phyloP scores from a whole-genome alignment of 2,797 vertebrate species.

The Babyrousa celebensis region DNA sequence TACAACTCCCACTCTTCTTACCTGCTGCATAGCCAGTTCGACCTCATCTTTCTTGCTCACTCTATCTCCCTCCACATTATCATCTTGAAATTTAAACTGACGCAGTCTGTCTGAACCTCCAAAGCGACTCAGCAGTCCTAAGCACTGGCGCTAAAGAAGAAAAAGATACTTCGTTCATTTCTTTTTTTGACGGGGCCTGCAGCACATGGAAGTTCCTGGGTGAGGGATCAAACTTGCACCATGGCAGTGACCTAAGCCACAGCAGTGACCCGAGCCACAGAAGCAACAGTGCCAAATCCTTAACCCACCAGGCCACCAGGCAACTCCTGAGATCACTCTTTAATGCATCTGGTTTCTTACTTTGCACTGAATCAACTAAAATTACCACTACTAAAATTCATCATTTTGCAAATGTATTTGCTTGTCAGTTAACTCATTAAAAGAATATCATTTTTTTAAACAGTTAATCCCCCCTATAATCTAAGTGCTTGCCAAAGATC shows the following conservation, averaged over 20 bases:
- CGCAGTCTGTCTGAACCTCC: constrained; percentile 95
- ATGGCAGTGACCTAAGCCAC: no score
- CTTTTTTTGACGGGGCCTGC: no score
- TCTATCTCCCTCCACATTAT: constrained; percentile 93
- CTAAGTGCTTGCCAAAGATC: constrained; percentile 6
- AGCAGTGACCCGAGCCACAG: no score
- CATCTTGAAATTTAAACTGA: constrained; percentile 96
- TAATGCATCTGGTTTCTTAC: background rate
- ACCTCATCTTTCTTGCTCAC: constrained; percentile 96
- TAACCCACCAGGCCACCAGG: no score
- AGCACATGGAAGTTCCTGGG: no score
- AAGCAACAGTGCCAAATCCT: no score
- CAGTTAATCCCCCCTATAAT: constrained; percentile 43
- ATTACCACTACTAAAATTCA: constrained; percentile 13
- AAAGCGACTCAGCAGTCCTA: constrained; percentile 96
- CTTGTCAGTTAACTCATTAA: constrained; percentile 3
- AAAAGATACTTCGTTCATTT: constrained; percentile 10
- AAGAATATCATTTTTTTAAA: background rate
- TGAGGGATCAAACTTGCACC: no score
- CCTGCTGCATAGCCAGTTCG: constrained; percentile 98
- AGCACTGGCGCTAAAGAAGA: constrained; percentile 93
- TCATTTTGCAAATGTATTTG: constrained; percentile 33
- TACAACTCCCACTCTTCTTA: constrained; percentile 77
- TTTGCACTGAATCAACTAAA: constrained; percentile 28
- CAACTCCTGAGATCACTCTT: background rate